These are phyloP conservation scores for Pachypsylla venusta DNA, from an alignment of 1,140 invertebrate genomes.

Conservation along the genomic window DNA sequence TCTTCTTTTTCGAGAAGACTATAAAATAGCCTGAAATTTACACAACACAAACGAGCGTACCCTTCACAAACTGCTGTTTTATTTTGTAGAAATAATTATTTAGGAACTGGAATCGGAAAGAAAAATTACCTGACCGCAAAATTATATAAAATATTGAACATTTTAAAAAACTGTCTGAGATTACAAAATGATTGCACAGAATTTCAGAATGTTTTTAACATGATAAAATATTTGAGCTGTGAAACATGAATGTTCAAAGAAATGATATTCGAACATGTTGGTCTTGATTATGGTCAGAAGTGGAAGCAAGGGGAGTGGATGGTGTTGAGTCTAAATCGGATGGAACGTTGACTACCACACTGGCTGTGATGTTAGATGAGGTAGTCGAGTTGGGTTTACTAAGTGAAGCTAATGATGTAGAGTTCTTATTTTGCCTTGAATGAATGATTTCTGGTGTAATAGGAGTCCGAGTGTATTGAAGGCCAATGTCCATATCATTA, in stretches of 20 bases:
- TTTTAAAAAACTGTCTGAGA: no score
- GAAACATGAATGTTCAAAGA: conserved; percentile 20
- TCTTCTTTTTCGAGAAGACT: no score
- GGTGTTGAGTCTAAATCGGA: conserved; percentile 27
- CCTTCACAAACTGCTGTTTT: no score
- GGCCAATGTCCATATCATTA: conserved; percentile 28
- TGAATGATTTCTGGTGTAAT: conserved; percentile 15
- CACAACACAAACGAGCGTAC: no score
- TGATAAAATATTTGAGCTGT: neutral
- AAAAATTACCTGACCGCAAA: no score
- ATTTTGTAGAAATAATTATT: no score
- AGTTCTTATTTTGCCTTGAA: conserved; percentile 31
- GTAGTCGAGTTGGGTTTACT: conserved; percentile 29
- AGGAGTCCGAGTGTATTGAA: conserved; percentile 20
- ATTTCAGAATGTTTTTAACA: no score
- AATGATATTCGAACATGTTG: conserved; percentile 27
- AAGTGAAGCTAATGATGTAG: conserved; percentile 21
- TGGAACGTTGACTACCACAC: conserved; percentile 29
- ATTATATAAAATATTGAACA: no score
- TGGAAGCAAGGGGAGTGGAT: conserved; percentile 21
- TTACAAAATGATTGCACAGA: no score
- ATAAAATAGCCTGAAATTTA: no score
- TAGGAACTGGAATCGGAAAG: no score
- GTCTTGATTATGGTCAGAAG: conserved; percentile 24
- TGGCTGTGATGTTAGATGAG: conserved; percentile 29